Base-by-base conservation (phyloP, 2,113 vertebrate genomes). In the Gallinago media region DNA sequence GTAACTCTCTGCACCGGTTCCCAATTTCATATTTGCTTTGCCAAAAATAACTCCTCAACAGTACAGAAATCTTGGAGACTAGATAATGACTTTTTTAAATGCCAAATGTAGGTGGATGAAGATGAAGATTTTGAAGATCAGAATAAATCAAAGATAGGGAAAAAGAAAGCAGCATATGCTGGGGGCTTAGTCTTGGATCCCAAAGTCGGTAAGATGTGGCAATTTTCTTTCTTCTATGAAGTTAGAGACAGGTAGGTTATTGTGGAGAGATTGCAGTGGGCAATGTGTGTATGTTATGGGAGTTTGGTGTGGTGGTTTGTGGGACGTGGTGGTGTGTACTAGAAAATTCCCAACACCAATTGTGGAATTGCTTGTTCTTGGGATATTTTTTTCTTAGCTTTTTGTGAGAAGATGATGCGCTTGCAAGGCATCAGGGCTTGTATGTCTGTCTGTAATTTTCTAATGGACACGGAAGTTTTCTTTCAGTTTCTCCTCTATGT, bases 171-270 rank as follows among this genome's bases (percentile, higher is more conserved):
- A 55, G 99, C 99, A 6, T 99, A 99, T 97, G 98, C 99, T 97
- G 99, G 99, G 94, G 99, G 99, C 85, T 98, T 99, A 98, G 99
- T 99, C 86, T 97, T 99, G 98, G 99, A 99, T 89, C 99, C 99
- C 70, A 99, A 99, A 99, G 98, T 99, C n/a, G 99, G 99, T 99
- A 96, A 98, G 99, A 88, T 65, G 54, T 76, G 3, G 29, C 62
- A 85, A 34, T 93, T 96, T 96, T 74, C 85, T 85, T 93, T 73
- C n/a, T 88, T 83, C 14, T 71, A 5, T 96, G 49, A 89, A 50
- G 22, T 83, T 77, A 86, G 63, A 74, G 42, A 4, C 79, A 91
- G 82, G 91, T 96, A 94, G 85, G 88, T 83, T 90, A 59, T 40
- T 62, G 27, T 32, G 50, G 66, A 31, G 25, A 44, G 26, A 63